A percentile compares a stretch with the other conserved stretches of the same genome.
These are phyloP conservation scores for Macrobrachium nipponense DNA, from an alignment of 1,140 invertebrate species.

Conservation along the genomic window DNA sequence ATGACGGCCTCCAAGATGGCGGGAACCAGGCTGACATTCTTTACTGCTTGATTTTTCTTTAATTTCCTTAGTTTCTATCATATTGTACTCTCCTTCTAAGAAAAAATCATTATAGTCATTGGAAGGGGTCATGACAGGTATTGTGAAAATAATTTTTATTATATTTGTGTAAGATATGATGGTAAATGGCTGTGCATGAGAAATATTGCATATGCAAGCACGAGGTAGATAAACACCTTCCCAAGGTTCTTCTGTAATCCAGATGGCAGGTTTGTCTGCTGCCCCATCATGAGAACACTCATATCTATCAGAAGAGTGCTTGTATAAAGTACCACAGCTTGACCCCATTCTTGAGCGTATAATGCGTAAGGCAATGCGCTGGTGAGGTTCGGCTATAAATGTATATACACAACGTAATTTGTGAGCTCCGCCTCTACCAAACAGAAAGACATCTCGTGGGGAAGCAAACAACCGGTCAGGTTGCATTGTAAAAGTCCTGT, in stretches of 20 bases:
- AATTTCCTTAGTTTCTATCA: slow-evolving; percentile 33
- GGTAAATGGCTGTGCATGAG: slow-evolving; percentile 52
- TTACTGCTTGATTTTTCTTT: neutral
- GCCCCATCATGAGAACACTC: slow-evolving; percentile 60
- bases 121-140: slow-evolving; percentile 61
- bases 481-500: slow-evolving; percentile 60
- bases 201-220: slow-evolving; percentile 60
- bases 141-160: slow-evolving; percentile 55
- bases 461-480: slow-evolving; percentile 74
- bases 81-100: slow-evolving; percentile 60
- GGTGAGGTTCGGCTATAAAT: slow-evolving; percentile 78
- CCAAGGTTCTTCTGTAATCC: slow-evolving; percentile 62
- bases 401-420: slow-evolving; percentile 81
- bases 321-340: slow-evolving; percentile 57
- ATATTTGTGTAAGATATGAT: slow-evolving; percentile 60
- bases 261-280: slow-evolving; percentile 53
- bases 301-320: slow-evolving; percentile 49
- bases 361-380: slow-evolving; percentile 68
- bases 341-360: slow-evolving; percentile 53
- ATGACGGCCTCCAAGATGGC: slow-evolving; percentile 38
- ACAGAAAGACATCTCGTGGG: slow-evolving; percentile 84
- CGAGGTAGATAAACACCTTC: slow-evolving; percentile 53
- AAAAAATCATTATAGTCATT: slow-evolving; percentile 62
- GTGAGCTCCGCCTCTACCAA: slow-evolving; percentile 80
- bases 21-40: slow-evolving; percentile 2